Percentiles rank a stretch among this genome's conserved stretches.
These are phyloP conservation scores for Patagioenas fasciata DNA, from an alignment of 2,113 vertebrate species.

Conservation along the genomic window DNA sequence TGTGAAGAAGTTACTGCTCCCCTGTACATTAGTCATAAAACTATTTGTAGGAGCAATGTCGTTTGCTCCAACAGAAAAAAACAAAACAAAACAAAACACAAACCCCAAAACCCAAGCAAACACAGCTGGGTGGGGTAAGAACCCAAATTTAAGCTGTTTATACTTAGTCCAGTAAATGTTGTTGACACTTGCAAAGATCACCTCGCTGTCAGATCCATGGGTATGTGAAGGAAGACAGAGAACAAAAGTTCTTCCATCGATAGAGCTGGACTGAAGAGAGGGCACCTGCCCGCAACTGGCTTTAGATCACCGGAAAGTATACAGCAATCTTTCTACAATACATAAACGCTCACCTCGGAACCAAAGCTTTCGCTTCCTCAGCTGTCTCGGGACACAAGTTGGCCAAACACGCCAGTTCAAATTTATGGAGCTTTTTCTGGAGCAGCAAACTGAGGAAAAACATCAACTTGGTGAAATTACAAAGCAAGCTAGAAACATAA, in stretches of 20 bases:
- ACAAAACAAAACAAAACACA: not conserved
- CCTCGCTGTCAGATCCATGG: not conserved
- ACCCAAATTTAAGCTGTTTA: not conserved
- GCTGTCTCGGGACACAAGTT: conserved; percentile 97
- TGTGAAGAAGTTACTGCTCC: not conserved
- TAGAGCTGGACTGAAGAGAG: not conserved
- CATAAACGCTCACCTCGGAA: conserved; percentile 85
- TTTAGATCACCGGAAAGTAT: not conserved
- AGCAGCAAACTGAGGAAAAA: conserved; percentile 83
- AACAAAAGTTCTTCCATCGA: not conserved
- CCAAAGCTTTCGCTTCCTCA: conserved; percentile 95
- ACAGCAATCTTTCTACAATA: not conserved
- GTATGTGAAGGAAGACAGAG: not conserved
- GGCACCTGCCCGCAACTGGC: not conserved
- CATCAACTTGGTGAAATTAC: not conserved
- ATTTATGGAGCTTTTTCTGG: conserved; percentile 98
- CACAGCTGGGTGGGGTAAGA: not conserved
- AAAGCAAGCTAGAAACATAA: not conserved
- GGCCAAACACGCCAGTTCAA: conserved; percentile 95
- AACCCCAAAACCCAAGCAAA: not conserved
- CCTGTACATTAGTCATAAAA: not conserved
- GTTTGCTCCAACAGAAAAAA: not conserved
- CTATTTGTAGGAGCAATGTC: not conserved
- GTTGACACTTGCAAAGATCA: not conserved
- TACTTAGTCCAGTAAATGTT: not conserved